Conservation (phyloP, 2,797 vertebrate genomes). For the Halcyon badia region DNA sequence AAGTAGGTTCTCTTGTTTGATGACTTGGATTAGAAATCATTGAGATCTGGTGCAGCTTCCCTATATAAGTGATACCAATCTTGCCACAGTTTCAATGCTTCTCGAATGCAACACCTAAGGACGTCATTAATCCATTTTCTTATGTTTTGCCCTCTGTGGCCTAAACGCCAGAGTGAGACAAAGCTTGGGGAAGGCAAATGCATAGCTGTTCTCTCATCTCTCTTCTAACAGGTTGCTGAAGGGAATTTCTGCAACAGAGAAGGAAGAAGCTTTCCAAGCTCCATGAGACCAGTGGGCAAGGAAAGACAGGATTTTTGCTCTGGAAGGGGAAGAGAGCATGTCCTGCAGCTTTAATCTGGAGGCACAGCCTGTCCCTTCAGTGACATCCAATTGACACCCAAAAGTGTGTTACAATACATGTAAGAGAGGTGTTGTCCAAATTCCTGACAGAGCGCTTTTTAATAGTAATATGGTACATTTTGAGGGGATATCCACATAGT, state of each 20-base stretch:
- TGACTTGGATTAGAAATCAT: background rate
- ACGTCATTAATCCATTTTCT: background rate
- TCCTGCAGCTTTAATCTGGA: background rate
- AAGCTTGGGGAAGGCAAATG: background rate
- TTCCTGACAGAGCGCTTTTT: background rate
- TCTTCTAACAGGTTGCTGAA: background rate
- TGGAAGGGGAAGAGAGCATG: background rate
- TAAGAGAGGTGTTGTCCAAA: background rate
- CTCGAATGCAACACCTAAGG: background rate
- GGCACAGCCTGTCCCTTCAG: background rate
- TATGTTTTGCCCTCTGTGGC: background rate
- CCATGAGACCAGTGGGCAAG: background rate
- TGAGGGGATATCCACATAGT: background rate
- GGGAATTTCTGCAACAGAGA: background rate
- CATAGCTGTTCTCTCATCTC: background rate
- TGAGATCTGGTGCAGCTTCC: background rate
- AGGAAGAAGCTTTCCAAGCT: background rate
- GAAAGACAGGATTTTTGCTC: background rate
- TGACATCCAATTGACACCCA: background rate
- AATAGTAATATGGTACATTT: background rate
- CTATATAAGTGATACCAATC: background rate
- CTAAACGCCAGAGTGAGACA: background rate
- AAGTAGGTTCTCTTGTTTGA: background rate
- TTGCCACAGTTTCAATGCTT: background rate
- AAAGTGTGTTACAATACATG: background rate